phyloP scores from a whole-genome alignment of 1,140 invertebrate species.

The Adoxophyes honmai region DNA sequence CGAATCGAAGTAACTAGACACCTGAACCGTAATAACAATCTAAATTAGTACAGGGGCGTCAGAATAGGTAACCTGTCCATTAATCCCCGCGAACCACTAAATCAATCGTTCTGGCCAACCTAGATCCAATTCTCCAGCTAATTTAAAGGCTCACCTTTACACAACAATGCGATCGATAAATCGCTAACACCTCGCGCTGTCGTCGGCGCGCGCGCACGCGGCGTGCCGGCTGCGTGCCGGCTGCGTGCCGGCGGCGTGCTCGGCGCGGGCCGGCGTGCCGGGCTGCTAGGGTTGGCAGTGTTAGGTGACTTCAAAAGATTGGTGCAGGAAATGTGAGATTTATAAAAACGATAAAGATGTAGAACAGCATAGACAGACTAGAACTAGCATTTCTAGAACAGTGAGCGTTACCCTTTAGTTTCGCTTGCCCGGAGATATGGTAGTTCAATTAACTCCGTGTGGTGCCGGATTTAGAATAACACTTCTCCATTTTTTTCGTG shows the following conservation, averaged over 20 bases:
- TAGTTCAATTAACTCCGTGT: too few species aligned
- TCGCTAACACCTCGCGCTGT: slow-evolving; percentile 22
- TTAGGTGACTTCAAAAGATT: too few species aligned
- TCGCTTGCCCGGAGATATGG: too few species aligned
- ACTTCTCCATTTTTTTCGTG: too few species aligned
- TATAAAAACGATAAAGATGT: too few species aligned
- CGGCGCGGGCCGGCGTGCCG: neutral
- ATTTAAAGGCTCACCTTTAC: slow-evolving; percentile 8
- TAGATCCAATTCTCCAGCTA: slow-evolving; percentile 7
- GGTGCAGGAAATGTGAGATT: too few species aligned
- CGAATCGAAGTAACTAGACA: too few species aligned
- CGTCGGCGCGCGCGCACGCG: slow-evolving; percentile 20
- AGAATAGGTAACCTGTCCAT: slow-evolving; percentile 1
- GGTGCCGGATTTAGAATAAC: too few species aligned
- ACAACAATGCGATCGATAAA: slow-evolving; percentile 22
- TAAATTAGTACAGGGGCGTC: neutral
- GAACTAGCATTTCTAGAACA: too few species aligned
- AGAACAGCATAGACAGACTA: too few species aligned
- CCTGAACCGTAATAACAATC: too few species aligned
- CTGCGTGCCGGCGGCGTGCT: neutral
- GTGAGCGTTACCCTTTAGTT: too few species aligned
- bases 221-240: neutral
- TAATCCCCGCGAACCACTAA: slow-evolving; percentile 30
- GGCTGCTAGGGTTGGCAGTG: neutral
- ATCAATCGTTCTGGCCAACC: slow-evolving; percentile 31